These are phyloP conservation scores for Lasioglossum malachurum DNA, from an alignment of 2,888 invertebrate genomes.

Conservation along the genomic window DNA sequence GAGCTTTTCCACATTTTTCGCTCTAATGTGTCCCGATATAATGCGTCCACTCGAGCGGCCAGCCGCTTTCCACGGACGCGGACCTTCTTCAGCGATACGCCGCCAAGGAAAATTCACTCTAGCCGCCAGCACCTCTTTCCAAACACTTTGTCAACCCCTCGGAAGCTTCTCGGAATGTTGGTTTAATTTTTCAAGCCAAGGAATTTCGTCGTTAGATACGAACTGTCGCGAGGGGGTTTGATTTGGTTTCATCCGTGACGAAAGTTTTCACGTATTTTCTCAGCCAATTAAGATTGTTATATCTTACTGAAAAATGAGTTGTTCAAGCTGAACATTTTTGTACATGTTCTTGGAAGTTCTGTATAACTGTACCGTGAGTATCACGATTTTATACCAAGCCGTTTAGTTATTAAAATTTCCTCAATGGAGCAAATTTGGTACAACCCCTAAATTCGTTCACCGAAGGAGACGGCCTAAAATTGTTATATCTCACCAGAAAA, in stretches of 20 bases:
- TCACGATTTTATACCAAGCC: no score
- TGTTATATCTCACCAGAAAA: not conserved
- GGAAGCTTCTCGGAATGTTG: not conserved
- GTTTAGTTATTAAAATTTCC: no score
- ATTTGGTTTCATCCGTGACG: no score
- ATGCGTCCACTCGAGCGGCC: conserved; percentile 16
- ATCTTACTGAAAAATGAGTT: not conserved
- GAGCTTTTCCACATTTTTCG: conserved; percentile 41
- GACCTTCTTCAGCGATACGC: not conserved
- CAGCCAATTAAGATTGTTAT: fast-evolving
- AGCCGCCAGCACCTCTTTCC: not conserved
- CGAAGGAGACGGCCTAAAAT: no score
- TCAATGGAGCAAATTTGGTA: no score
- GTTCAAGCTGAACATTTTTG: not conserved
- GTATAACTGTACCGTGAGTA: no score
- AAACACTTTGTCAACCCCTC: not conserved
- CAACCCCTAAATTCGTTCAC: no score
- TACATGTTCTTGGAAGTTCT: not conserved
- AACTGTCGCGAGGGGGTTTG: not conserved
- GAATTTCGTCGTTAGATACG: not conserved
- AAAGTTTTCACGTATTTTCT: no score
- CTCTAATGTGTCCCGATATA: conserved; percentile 26
- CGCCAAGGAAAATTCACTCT: not conserved
- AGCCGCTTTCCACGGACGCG: not conserved
- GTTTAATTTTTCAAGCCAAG: not conserved